phyloP scores from a whole-genome alignment of 2,888 invertebrate species.

The Ametastegia equiseti region DNA sequence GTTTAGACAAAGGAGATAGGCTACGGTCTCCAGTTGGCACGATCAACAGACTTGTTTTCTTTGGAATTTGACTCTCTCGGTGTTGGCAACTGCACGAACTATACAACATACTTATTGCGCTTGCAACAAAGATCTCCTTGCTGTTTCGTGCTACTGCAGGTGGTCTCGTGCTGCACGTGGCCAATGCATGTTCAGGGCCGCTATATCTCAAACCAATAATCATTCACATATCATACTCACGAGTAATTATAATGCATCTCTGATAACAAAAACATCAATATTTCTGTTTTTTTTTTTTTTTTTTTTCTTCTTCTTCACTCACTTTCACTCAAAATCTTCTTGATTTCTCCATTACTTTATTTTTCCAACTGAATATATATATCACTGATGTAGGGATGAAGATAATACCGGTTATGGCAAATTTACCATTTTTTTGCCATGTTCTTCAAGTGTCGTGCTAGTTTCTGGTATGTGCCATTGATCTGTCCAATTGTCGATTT shows the following conservation, averaged over 20 bases:
- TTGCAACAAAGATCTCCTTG: conserved; percentile 56
- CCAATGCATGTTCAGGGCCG: conserved; percentile 38
- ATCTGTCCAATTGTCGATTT: no score
- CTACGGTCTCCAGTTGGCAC: conserved; percentile 56
- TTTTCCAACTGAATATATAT: no score
- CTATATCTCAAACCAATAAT: background rate
- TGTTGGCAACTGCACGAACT: conserved; percentile 46
- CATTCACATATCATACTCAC: background rate
- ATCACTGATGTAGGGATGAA: no score
- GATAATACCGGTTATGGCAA: no score
- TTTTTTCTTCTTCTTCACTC: no score
- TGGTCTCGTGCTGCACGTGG: conserved; percentile 54
- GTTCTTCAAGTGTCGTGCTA: no score
- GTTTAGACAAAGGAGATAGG: conserved; percentile 43
- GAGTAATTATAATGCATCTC: background rate
- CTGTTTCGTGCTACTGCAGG: conserved; percentile 56
- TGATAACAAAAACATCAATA: background rate
- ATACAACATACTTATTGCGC: conserved; percentile 47
- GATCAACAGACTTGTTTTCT: conserved; percentile 56
- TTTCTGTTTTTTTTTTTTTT: no score
- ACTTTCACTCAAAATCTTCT: background rate
- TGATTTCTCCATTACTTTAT: no score
- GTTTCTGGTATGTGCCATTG: no score
- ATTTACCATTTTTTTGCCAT: no score
- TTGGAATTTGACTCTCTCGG: conserved; percentile 56